Percentiles rank a stretch among this genome's conserved stretches.
Conservation (phyloP, 2,797 vertebrate species). For the Xerus rutilus region DNA sequence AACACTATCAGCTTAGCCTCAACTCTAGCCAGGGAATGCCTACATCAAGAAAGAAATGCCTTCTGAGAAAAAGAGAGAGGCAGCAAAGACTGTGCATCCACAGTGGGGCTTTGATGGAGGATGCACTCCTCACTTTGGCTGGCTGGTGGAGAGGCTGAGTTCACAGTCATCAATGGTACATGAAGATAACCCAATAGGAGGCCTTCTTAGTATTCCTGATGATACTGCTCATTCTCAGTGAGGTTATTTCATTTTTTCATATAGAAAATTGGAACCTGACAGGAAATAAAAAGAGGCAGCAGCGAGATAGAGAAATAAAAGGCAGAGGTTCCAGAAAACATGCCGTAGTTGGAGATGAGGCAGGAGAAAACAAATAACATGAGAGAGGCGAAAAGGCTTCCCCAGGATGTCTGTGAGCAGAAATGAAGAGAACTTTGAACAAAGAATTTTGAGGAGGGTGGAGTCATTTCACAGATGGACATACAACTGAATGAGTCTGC, state of each 20-base stretch:
- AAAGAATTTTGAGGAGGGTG: not conserved
- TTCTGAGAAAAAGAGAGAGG: not conserved
- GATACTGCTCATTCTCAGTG: not conserved
- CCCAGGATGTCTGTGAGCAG: not conserved
- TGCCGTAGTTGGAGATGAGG: not conserved
- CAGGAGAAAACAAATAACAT: not conserved
- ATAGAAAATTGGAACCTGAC: not conserved
- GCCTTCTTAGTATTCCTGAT: not conserved
- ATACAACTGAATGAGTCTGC: not conserved
- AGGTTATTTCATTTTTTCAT: not conserved
- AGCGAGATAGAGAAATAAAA: not conserved
- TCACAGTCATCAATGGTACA: not conserved
- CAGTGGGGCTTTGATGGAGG: not conserved
- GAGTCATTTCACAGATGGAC: not conserved
- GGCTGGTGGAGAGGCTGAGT: not conserved
- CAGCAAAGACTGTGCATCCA: not conserved
- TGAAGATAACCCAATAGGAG: not conserved
- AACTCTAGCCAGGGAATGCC: not conserved
- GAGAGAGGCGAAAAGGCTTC: not conserved
- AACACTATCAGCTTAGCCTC: not conserved
- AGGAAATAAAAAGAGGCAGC: constrained; percentile 23
- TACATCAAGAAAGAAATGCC: not conserved
- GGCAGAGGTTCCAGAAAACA: not conserved
- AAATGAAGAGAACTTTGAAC: not conserved
- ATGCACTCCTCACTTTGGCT: not conserved